These are phyloP conservation scores for Chlamydotis undulata DNA, from an alignment of 2,113 vertebrate species.

Conservation along the genomic window DNA sequence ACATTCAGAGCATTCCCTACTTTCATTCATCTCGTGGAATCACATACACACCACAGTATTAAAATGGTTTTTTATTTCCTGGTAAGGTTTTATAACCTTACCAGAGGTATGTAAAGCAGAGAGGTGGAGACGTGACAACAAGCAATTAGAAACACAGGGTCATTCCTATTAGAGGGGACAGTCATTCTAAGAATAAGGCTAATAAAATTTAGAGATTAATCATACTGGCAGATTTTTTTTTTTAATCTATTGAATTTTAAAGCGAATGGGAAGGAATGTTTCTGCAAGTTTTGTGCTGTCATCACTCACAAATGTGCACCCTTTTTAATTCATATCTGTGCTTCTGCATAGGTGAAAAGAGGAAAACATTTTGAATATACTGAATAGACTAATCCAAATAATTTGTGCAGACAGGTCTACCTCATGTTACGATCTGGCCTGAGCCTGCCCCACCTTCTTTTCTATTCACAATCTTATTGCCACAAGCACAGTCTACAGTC, in stretches of 20 bases:
- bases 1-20: not conserved
- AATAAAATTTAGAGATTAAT: not conserved
- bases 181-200: not conserved
- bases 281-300: not conserved
- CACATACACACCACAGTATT: not conserved
- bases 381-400: not conserved
- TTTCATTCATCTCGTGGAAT: not conserved
- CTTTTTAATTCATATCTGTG: not conserved
- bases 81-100: not conserved
- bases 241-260: not conserved
- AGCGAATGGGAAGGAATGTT: not conserved
- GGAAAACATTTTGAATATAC: not conserved
- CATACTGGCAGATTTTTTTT: not conserved
- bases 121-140: not conserved
- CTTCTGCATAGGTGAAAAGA: not conserved
- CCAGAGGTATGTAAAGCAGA: not conserved
- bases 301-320: not conserved
- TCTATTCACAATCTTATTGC: not conserved
- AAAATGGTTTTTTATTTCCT: not conserved
- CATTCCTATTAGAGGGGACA: not conserved
- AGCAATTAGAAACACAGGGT: not conserved
- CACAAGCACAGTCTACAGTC: not conserved
- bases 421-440: not conserved
- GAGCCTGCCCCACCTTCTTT: not conserved
- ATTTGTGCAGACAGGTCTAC: rapidly evolving